phyloP scores from a whole-genome alignment of 2,797 vertebrate species.

The Zenarchopterus dispar region DNA sequence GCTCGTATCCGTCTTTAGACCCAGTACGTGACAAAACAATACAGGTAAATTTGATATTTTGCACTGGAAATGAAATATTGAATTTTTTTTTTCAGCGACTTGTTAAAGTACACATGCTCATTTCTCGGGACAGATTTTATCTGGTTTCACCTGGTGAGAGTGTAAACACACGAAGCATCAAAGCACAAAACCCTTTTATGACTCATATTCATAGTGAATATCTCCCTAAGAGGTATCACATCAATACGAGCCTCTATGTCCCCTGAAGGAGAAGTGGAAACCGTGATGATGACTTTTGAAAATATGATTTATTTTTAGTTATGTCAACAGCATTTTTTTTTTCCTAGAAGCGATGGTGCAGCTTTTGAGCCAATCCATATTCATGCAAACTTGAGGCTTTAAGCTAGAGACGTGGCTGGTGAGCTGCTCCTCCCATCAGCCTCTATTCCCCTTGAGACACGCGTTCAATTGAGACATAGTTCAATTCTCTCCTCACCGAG shows the following conservation, averaged over 20 bases:
- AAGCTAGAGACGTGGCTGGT: slow-evolving; percentile 15
- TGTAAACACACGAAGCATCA: slow-evolving; percentile 32
- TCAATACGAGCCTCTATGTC: slow-evolving; percentile 3
- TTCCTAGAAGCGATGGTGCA: too few species aligned
- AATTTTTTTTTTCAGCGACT: not conserved
- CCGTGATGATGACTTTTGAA: slow-evolving; percentile 10
- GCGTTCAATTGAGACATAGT: slow-evolving; percentile 25
- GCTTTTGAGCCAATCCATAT: slow-evolving; percentile 4
- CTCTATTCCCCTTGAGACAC: slow-evolving; percentile 38
- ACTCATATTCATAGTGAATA: slow-evolving; percentile 44
- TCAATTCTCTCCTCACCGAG: slow-evolving; percentile 49
- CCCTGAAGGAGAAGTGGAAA: slow-evolving; percentile 28
- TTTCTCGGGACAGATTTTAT: slow-evolving; percentile 9
- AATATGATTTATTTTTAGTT: slow-evolving; percentile 19
- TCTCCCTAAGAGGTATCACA: slow-evolving; percentile 35
- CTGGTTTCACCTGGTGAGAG: slow-evolving; percentile 25
- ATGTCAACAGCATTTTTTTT: slow-evolving; percentile 9
- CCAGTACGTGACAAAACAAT: too few species aligned
- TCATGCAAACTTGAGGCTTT: slow-evolving; percentile 22
- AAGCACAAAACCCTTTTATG: slow-evolving; percentile 45
- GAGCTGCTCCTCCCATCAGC: slow-evolving; percentile 32
- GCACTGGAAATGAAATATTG: too few species aligned
- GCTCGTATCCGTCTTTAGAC: too few species aligned
- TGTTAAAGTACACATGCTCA: slow-evolving; percentile 14
- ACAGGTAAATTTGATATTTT: too few species aligned